Percentiles rank a stretch among this genome's conserved stretches.
Conservation (phyloP, 2,888 invertebrate species). For the Terebella lapidaria region DNA sequence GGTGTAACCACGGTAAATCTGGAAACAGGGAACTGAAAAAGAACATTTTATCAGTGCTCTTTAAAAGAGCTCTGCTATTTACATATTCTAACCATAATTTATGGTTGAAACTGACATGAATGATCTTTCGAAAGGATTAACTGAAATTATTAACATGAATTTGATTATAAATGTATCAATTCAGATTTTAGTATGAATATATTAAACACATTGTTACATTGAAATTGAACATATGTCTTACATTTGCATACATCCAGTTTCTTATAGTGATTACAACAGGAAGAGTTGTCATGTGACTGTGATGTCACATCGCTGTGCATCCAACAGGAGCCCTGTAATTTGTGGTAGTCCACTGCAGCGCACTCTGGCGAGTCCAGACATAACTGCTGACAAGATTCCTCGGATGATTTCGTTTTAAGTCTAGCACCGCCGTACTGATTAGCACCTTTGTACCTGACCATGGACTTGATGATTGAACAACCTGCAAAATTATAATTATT, state of each 20-base stretch:
- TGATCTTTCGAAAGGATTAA: background rate
- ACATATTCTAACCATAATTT: too few relatives aligned
- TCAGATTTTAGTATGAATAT: background rate
- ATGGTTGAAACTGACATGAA: too few relatives aligned
- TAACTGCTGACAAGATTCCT: background rate
- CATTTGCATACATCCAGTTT: constrained; percentile 2
- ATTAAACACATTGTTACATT: background rate
- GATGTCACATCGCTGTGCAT: background rate
- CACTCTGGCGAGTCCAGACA: background rate
- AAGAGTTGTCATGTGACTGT: background rate
- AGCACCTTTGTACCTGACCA: background rate
- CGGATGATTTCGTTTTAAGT: background rate
- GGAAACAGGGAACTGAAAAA: background rate
- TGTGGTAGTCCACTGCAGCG: constrained; percentile 3
- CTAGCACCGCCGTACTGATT: constrained; percentile 1
- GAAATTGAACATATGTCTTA: background rate
- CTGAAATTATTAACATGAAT: background rate
- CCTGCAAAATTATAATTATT: too few relatives aligned
- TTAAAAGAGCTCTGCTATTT: background rate
- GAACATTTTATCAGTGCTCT: background rate
- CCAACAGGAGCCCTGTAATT: constrained; percentile 5
- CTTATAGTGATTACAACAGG: constrained; percentile 7
- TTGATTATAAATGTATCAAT: background rate
- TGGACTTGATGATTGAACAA: background rate
- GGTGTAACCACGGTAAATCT: background rate